Percentiles rank a stretch among this genome's conserved stretches.
Evolutionary conservation across 2,797 vertebrate species (phyloP).

Genomic region (Spinibarbus caldwelli): DNA sequence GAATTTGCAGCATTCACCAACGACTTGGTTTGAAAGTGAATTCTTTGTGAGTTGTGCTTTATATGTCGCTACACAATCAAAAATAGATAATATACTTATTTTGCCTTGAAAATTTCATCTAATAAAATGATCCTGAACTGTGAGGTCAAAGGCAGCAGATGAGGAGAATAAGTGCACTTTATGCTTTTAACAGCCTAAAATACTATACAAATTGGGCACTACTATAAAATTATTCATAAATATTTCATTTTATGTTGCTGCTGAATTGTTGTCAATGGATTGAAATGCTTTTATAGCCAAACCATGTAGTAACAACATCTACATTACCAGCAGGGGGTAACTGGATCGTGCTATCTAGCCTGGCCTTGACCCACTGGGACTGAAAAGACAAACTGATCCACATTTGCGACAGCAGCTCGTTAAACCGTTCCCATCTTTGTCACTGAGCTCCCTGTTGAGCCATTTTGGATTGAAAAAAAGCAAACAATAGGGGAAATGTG

Average conservation of each 20-base stretch:
- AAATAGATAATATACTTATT: background rate
- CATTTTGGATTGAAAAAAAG: slow-evolving; percentile 37
- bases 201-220: background rate
- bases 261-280: background rate
- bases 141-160: background rate
- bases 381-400: slow-evolving; percentile 1
- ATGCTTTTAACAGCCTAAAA: background rate
- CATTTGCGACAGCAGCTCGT: slow-evolving; percentile 32
- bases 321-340: background rate
- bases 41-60: background rate
- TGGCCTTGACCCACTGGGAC: background rate
- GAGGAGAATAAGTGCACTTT: background rate
- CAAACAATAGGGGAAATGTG: slow-evolving; percentile 21
- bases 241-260: background rate
- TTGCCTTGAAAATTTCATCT: background rate
- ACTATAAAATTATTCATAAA: background rate
- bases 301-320: background rate
- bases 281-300: background rate
- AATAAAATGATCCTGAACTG: background rate
- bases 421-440: slow-evolving; percentile 45
- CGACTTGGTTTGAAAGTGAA: background rate
- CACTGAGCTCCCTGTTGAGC: slow-evolving; percentile 19
- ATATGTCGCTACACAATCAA: background rate
- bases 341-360: background rate
- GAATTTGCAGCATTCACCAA: too few species aligned